Evolutionary conservation across 2,113 vertebrate species (phyloP).

Genomic region (human): GRCh38 chr20:6432501-6433000

Average conservation of each 20-base stretch:
- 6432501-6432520: not conserved
- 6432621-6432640: not conserved
- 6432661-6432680: not conserved
- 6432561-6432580: not conserved
- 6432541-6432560: not conserved
- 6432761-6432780: not conserved
- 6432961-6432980: not conserved
- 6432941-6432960: not conserved
- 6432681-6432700: not conserved
- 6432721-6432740: not conserved
- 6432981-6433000: not conserved
- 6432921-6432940: not conserved
- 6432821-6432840: not conserved
- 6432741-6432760: not conserved
- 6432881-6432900: not conserved
- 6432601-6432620: not conserved
- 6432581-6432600: conserved; percentile 18
- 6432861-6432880: not conserved
- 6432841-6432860: not conserved
- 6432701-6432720: not conserved
- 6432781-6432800: not conserved
- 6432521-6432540: not conserved
- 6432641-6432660: not conserved
- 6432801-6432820: not conserved
- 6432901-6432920: not conserved